Evolutionary conservation across 2,888 invertebrate species (phyloP), one percentile per base, ranked within the genome.

Genomic region (Mimumesa dahlbomi): DNA sequence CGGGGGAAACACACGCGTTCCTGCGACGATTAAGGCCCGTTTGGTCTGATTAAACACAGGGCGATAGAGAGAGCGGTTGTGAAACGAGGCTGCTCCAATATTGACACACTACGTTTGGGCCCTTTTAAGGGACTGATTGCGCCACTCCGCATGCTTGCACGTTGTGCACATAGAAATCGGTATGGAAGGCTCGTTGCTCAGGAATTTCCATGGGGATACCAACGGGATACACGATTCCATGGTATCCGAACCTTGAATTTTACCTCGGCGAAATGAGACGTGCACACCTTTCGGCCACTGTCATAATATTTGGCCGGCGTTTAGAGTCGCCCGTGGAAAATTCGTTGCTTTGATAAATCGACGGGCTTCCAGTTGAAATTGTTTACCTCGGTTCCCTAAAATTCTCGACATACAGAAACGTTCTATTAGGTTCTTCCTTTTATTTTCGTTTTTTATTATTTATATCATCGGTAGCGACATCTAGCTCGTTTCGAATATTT

Each of bases 61-160:
- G 34, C 29, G 50, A 54, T 31, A 38, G 59, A 40, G 42, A 56
- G 53, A 25, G 19, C 34, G 46, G 25, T 34, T n/a, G 71, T 48
- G 31, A 58, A 76, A 67, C 66, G 61, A 65, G 70, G 70, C 65
- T 76, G 73, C 59, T 65, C 49, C 67, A 77, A 77, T 77, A 77
- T 77, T 77, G 67, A 77, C 77, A 49, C 38, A 40, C 31, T 5
- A 31, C 57, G 61, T 70, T 52, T 61, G 61, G 69, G 65, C 53
- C 73, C 64, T 53, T 73, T 77, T 65, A 58, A 73, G 64, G 74
- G 70, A 38, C 73, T 38, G 76, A 77, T 77, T 73, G 62, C 64
- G 64, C 40, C 59, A 66, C 59, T 68, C n/a, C 62, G 50, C 58
- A 53, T 64, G 9, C 31, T 19, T 56, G 36, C 64, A 43, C 58